Evolutionary conservation across 2,113 vertebrate species (phyloP).

Genomic region (Etia nguti): DNA sequence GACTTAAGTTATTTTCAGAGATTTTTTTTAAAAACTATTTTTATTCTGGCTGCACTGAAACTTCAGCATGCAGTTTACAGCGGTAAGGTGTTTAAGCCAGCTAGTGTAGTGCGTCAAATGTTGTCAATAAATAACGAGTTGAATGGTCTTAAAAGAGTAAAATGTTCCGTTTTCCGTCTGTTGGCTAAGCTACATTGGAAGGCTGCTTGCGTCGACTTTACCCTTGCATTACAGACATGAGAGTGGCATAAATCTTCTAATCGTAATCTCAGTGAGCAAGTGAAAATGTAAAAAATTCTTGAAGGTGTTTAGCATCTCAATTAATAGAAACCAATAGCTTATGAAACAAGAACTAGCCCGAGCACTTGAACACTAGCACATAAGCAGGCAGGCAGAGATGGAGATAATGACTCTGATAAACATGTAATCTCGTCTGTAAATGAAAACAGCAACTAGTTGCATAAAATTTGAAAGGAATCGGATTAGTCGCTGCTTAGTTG

Average conservation of each 20-base stretch:
- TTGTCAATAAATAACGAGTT: neutral
- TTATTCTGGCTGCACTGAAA: neutral
- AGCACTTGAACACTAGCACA: neutral
- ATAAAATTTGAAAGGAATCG: neutral
- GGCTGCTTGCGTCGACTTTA: neutral
- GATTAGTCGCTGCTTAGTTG: conserved; percentile 10
- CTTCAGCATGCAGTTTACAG: neutral
- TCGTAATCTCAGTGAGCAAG: neutral
- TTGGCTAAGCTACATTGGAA: neutral
- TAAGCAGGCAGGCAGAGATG: conserved; percentile 4
- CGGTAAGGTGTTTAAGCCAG: neutral
- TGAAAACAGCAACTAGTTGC: conserved; percentile 32
- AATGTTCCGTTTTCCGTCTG: neutral
- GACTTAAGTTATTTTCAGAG: neutral
- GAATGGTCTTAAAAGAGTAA: neutral
- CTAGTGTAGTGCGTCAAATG: neutral
- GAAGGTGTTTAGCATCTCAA: neutral
- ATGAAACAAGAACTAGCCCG: neutral
- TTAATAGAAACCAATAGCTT: conserved; percentile 1
- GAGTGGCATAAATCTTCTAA: neutral
- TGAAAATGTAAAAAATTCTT: neutral
- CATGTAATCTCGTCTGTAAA: conserved; percentile 3
- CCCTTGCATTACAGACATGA: neutral
- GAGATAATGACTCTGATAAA: conserved; percentile 9
- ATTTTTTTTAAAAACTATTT: neutral